Evolutionary conservation across 2,797 vertebrate genomes (phyloP), one percentile per base, ranked within the genome.

Genomic region (Loris lydekkerianus): DNA sequence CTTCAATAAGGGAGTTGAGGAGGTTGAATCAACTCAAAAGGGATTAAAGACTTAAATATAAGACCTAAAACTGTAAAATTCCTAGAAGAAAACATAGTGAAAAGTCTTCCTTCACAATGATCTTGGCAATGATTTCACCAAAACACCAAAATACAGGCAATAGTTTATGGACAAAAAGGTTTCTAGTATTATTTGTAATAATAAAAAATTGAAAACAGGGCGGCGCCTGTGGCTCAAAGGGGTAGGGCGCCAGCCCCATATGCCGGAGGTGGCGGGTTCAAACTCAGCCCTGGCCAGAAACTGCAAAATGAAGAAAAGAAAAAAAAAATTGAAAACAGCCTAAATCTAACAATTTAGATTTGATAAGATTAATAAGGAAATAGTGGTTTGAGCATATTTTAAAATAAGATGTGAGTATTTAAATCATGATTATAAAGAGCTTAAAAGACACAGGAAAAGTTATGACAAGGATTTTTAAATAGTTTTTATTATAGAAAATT

Each of bases 361-460:
- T 46, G 46, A 46, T 25, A 78, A 90, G 20, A 75, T 25, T 25
- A 37, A n/a, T 49, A 85, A 46, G 5, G 10, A 73, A 75, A 89
- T n/a, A 91, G 23, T 56, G 31, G 20, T 82, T 86, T 77, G n/a
- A 14, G 17, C 17, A 23, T 85, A 37, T 89, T 86, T 91, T 85
- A 7, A 93, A 95, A 72, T 53, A 89, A 91, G 31, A 76, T 34
- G 20, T 56, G 13, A 3, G 2, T 88, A 40, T 72, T 89, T 91
- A 53, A 73, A 75, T 69, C 73, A 65, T 85, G 23, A 86, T 84
- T 56, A 63, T 46, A 29, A 95, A 88, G 53, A 89, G 18, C 21
- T 75, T 90, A 61, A 80, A 43, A 92, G 67, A 69, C 49, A 75
- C 11, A 82, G 53, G 60, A 76, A 81, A 65, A 27, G 10, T 17